Percentiles rank a stretch among this genome's conserved stretches.
phyloP scores from a whole-genome alignment of 2,888 invertebrate species.

The Falcaria lacertinaria region DNA sequence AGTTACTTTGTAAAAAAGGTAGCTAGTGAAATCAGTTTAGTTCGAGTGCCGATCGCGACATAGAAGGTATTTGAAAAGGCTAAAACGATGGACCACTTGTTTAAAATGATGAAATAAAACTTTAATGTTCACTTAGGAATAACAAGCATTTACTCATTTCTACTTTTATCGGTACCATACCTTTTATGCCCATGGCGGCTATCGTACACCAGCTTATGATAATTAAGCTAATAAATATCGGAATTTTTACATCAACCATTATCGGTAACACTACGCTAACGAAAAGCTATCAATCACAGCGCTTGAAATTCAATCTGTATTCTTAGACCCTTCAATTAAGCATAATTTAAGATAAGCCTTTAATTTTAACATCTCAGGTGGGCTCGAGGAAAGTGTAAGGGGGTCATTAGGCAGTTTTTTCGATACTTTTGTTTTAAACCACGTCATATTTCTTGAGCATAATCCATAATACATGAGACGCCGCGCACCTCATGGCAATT shows the following conservation, averaged over 20 bases:
- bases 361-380: constrained; percentile 75
- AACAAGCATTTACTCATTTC: background rate
- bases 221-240: constrained; percentile 44
- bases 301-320: constrained; percentile 72
- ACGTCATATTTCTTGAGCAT: constrained; percentile 60
- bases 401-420: constrained; percentile 68
- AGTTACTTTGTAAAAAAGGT: too few species aligned
- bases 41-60: too few species aligned
- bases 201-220: constrained; percentile 33
- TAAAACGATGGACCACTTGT: too few species aligned
- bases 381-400: constrained; percentile 66
- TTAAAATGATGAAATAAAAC: too few species aligned
- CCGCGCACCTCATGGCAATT: constrained; percentile 65
- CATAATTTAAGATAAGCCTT: constrained; percentile 76
- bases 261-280: constrained; percentile 43
- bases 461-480: constrained; percentile 75
- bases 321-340: constrained; percentile 74
- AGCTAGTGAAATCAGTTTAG: too few species aligned
- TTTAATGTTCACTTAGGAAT: too few species aligned
- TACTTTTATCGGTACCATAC: constrained; percentile 18
- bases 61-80: too few species aligned
- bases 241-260: constrained; percentile 42
- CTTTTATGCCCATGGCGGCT: constrained; percentile 15
- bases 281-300: constrained; percentile 67
- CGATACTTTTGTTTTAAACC: constrained; percentile 59